Base-by-base conservation (phyloP, 2,113 vertebrate species). In the Pseudorasbora parva region DNA sequence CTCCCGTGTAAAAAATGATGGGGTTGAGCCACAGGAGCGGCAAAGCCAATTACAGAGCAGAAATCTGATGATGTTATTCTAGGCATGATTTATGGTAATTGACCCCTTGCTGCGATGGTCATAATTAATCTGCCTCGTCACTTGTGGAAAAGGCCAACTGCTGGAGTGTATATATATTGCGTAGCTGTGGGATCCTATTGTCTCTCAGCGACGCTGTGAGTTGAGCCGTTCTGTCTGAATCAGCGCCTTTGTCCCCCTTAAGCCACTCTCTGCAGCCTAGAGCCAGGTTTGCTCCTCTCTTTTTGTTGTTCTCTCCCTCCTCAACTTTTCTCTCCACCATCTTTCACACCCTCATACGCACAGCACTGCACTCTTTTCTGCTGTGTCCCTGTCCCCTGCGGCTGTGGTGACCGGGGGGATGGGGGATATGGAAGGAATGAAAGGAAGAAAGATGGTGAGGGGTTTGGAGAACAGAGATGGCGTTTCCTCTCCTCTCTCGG, bases 71-170 rank as follows among this genome's bases (percentile, higher is more conserved):
- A 88, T 91, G 87, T 91, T 89, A 89, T 87, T 87, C 82, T 84
- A 84, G 15, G 45, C 85, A 85, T 88, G 90, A 91, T 91, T 91
- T 90, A 90, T 90, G 89, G 86, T 87, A 90, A 90, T 89, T 89
- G 87, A 90, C 90, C 90, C 79, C 83, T 85, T 43, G 86, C 87
- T 87, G 81, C 68, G 82, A 84, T 88, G 84, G 83, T 87, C 88
- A 91, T 91, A 89, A 91, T 91, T 88, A 88, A 91, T 89, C 87
- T 89, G 87, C 83, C 77, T 85, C 56, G 47, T 86, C 86, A 85
- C 84, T 81, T 86, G 64, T 80, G 76, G 88, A 88, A 89, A 89
- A 90, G 90, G 87, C 90, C 88, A 90, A 85, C 86, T 83, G 79
- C 80, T 85, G 54, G 82, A 30, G 37, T 78, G 62, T 80, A 21